phyloP scores from a whole-genome alignment of 2,888 invertebrate species.

The Drosophila sordidula region DNA sequence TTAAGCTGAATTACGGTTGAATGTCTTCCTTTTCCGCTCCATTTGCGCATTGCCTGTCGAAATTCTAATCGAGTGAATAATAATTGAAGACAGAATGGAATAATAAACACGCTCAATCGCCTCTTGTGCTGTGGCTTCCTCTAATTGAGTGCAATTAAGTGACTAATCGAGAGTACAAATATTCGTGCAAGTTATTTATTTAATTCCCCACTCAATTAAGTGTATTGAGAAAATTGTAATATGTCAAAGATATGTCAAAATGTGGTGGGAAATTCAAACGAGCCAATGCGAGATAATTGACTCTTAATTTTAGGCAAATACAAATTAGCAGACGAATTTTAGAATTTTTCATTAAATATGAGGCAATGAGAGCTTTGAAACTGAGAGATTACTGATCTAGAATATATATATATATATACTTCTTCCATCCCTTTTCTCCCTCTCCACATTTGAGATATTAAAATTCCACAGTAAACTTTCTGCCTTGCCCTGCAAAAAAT shows the following conservation, averaged over 20 bases:
- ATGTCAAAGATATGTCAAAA: no score
- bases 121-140: conserved; percentile 1
- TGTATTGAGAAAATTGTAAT: neutral
- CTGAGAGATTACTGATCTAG: no score
- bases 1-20: neutral
- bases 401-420: no score
- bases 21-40: conserved; percentile 20
- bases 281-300: no score
- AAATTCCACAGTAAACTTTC: neutral
- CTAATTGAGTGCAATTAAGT: conserved; percentile 28
- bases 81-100: conserved; percentile 13
- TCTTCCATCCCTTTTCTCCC: no score
- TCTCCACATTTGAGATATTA: neutral
- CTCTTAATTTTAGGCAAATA: no score
- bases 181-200: neutral
- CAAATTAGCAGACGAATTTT: no score
- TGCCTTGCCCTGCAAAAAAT: neutral
- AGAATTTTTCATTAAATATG: no score
- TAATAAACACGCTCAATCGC: conserved; percentile 21
- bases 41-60: conserved; percentile 14
- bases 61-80: conserved; percentile 29
- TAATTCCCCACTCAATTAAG: neutral
- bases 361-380: no score
- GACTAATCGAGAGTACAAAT: neutral
- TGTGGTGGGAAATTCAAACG: no score